Conservation (phyloP, 2,888 invertebrate species). For the Tridacna gigas region DNA sequence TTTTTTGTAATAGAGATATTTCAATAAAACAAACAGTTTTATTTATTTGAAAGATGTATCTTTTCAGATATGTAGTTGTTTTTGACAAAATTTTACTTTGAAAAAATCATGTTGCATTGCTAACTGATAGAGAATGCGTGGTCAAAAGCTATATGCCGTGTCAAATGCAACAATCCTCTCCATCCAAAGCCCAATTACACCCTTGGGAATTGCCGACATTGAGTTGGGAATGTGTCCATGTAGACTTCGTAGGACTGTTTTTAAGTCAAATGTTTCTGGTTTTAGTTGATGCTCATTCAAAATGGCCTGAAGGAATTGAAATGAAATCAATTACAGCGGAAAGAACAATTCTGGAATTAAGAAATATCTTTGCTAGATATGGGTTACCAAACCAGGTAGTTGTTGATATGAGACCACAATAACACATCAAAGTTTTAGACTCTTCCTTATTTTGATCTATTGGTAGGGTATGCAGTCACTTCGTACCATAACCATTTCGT, state of each 20-base stretch:
- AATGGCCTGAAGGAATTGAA: slow-evolving; percentile 81
- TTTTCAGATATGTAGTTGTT: too few species aligned
- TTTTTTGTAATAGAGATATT: too few species aligned
- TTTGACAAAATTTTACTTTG: too few species aligned
- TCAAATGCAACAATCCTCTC: slow-evolving; percentile 16
- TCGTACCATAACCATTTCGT: too few species aligned
- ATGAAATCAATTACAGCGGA: slow-evolving; percentile 51
- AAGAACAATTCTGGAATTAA: slow-evolving; percentile 40
- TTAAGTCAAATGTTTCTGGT: slow-evolving; percentile 75
- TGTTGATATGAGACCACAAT: slow-evolving; percentile 55
- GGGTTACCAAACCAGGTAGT: slow-evolving; percentile 54
- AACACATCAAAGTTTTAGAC: too few species aligned
- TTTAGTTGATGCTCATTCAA: slow-evolving; percentile 78
- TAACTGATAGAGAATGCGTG: too few species aligned
- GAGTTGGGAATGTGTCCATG: slow-evolving; percentile 67
- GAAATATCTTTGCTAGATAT: slow-evolving; percentile 54
- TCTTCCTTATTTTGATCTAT: too few species aligned
- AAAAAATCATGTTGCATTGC: too few species aligned
- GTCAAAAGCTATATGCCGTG: too few species aligned
- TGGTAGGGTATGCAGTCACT: too few species aligned
- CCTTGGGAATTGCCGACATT: slow-evolving; percentile 72
- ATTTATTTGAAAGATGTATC: too few species aligned
- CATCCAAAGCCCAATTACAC: slow-evolving; percentile 59
- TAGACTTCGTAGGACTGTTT: slow-evolving; percentile 72
- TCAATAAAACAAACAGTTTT: too few species aligned